These are phyloP conservation scores for Pseudomyrmex dendroicus DNA, from an alignment of 1,140 invertebrate genomes.

Conservation along the genomic window DNA sequence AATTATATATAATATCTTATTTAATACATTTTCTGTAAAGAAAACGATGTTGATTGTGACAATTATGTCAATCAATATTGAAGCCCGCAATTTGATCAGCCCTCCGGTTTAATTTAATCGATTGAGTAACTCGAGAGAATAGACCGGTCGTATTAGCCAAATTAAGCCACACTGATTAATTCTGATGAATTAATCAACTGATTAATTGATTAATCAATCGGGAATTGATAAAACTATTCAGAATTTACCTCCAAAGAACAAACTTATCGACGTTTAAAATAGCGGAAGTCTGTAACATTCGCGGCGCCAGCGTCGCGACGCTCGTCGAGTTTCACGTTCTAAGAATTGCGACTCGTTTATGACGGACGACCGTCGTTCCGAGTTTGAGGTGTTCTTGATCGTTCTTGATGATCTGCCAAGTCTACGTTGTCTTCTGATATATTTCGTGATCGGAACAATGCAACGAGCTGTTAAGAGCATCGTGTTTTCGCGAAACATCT, in stretches of 20 bases:
- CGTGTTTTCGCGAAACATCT: constrained; percentile 77
- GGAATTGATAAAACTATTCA: background rate
- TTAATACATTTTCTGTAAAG: background rate
- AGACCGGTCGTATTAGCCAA: too few relatives aligned
- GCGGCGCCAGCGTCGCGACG: constrained; percentile 15
- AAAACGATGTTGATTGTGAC: background rate
- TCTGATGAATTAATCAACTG: background rate
- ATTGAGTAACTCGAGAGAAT: too few relatives aligned
- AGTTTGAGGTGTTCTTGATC: background rate
- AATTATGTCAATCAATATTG: too few relatives aligned
- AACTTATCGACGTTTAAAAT: constrained; percentile 10
- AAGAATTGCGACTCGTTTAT: constrained; percentile 34
- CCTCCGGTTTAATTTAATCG: too few relatives aligned
- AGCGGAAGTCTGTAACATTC: background rate
- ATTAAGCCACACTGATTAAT: too few relatives aligned
- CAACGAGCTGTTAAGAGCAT: constrained; percentile 67
- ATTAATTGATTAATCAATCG: too few relatives aligned
- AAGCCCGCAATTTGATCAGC: too few relatives aligned
- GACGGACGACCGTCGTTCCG: background rate
- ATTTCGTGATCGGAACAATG: constrained; percentile 68
- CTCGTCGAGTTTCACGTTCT: constrained; percentile 3
- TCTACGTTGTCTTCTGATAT: constrained; percentile 6
- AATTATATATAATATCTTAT: too few relatives aligned
- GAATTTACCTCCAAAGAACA: background rate
- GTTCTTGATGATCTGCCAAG: constrained; percentile 4